phyloP scores from a whole-genome alignment of 2,888 invertebrate species.

The Hypomecis punctinalis region DNA sequence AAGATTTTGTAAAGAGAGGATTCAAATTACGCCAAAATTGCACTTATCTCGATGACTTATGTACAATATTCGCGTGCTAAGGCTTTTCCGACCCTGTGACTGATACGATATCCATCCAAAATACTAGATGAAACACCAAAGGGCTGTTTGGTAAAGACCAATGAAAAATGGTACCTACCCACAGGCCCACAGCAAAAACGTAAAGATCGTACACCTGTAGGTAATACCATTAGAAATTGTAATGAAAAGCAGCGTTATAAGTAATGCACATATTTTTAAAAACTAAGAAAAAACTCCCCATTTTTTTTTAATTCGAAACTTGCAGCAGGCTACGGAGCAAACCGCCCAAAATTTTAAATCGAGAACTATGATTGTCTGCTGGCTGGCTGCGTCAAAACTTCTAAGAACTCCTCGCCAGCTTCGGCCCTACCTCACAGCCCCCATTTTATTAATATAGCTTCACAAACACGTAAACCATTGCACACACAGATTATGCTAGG shows the following conservation, averaged over 20 bases:
- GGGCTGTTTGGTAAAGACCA: background rate
- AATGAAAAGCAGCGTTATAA: no score
- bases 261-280: no score
- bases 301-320: no score
- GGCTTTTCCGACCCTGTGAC: constrained; percentile 71
- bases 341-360: no score
- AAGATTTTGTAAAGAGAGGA: constrained; percentile 41
- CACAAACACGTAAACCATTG: constrained; percentile 72
- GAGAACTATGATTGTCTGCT: no score
- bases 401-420: no score
- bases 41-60: constrained; percentile 53
- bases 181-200: background rate
- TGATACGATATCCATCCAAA: constrained; percentile 51
- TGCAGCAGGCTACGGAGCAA: no score
- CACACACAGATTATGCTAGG: constrained; percentile 78
- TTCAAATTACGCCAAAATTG: constrained; percentile 52
- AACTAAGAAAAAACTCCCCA: no score
- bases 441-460: constrained; percentile 4
- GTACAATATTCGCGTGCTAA: constrained; percentile 61
- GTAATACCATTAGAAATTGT: no score
- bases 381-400: no score
- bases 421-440: constrained; percentile 3
- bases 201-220: no score
- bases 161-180: background rate
- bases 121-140: constrained; percentile 40